Evolutionary conservation across 2,113 vertebrate genomes (phyloP).

Genomic region (Chrysemys picta): DNA sequence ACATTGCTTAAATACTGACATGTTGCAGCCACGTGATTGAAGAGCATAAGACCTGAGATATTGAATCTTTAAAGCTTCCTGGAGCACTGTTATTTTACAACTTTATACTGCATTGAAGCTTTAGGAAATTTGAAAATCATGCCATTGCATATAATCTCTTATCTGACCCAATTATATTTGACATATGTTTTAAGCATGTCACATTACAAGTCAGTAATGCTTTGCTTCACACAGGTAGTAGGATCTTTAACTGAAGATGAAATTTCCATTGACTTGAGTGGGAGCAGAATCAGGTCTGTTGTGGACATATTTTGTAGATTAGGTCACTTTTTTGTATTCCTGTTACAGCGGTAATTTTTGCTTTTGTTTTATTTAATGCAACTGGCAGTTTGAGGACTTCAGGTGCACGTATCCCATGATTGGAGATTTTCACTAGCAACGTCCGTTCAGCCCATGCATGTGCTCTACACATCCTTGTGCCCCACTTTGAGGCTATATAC

Average conservation of each 20-base stretch:
- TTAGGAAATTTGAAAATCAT: neutral
- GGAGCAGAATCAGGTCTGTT: neutral
- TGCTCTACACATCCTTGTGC: too few species aligned
- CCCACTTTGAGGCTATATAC: too few species aligned
- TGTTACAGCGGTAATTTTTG: neutral
- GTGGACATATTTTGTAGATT: neutral
- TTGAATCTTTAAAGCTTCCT: neutral
- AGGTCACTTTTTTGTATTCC: conserved; percentile 14
- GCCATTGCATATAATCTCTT: accelerated
- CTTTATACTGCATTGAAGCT: neutral
- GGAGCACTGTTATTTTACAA: neutral
- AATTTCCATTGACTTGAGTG: conserved; percentile 5
- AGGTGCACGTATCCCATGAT: too few species aligned
- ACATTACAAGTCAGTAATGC: neutral
- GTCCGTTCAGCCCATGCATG: too few species aligned
- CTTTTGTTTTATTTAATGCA: neutral
- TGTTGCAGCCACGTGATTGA: neutral
- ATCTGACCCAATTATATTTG: neutral
- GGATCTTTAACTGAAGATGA: conserved; percentile 1
- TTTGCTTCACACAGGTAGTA: neutral
- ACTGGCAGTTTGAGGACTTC: neutral
- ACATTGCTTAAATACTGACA: neutral
- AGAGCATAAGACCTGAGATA: neutral
- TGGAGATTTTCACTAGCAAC: too few species aligned
- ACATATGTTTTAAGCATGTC: neutral